Evolutionary conservation across 37 sponge, comb jelly and placozoan genomes (phyloP).

Genomic region (Beroe forskalii): DNA sequence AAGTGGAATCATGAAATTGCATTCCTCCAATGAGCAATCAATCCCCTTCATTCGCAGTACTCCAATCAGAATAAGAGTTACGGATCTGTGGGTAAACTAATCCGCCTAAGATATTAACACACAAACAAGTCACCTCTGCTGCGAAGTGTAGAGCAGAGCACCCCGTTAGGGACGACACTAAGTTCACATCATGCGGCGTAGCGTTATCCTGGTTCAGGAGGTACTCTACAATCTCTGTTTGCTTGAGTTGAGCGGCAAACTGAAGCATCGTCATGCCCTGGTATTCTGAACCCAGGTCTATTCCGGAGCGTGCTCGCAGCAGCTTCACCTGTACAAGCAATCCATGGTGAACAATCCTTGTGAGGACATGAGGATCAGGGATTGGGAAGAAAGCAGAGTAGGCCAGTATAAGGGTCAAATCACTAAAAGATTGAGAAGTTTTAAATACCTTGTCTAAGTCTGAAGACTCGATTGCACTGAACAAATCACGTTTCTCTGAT

Average conservation of each 20-base stretch:
- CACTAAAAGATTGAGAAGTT: too few relatives aligned
- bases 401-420: too few relatives aligned
- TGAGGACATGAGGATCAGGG: too few relatives aligned
- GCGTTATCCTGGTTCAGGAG: background rate
- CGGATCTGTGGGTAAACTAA: too few relatives aligned
- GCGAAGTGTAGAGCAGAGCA: slow-evolving; percentile 44
- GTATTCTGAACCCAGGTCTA: background rate
- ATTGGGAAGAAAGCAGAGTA: too few relatives aligned
- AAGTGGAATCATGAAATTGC: too few relatives aligned
- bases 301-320: background rate
- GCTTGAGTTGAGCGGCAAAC: slow-evolving; percentile 1
- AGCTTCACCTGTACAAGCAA: slow-evolving; percentile 31
- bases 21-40: too few relatives aligned
- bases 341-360: too few relatives aligned
- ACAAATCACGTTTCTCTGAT: slow-evolving; percentile 22
- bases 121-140: slow-evolving; percentile 36
- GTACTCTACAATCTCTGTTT: background rate
- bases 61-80: too few relatives aligned
- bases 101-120: too few relatives aligned
- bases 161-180: background rate
- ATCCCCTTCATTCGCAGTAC: too few relatives aligned
- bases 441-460: slow-evolving; percentile 10
- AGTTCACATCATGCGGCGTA: background rate
- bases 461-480: background rate
- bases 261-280: slow-evolving; percentile 43